Evolutionary conservation across 1,140 invertebrate species (phyloP), one percentile per base, ranked within the genome.

Genomic region (Sycobia sp.): DNA sequence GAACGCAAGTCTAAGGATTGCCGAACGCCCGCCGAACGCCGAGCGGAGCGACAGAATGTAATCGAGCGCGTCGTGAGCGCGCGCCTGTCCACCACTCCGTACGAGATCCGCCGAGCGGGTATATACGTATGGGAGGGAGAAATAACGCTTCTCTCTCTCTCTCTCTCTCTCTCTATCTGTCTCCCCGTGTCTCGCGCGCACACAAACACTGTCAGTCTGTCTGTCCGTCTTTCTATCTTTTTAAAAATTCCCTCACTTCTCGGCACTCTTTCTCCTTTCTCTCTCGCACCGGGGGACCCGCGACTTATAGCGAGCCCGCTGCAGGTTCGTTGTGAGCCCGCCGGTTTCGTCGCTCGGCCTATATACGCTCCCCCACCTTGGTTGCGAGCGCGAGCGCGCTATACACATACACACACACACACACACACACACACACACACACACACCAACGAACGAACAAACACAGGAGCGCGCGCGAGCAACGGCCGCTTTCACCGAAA

Each of bases 351-450:
- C 71, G 74, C 73, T 69, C 75, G 68, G 67, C 73, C 77, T 81
- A 79, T 81, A 81, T 80, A 80, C 73, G 69, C 73, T 77, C 78
- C 79, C 79, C 78, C 76, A 25, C 46, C 34, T 49, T 16, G n/a
- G 7, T 9, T n/a, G 1, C 25, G 11, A 23, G 7, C 38, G 38
- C 11, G 5, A 7, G n/a, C n/a, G n/a, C n/a, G n/a, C n/a, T 4
- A 32, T 32, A 32, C 5, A 11, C 11, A 7, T 11, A 4, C 29
- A 7, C 29, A 3, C 18, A 5, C 16, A 44, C 20, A 20, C 76
- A 68, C 29, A 7, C 5, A 32, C 11, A 32, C 5, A 11, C 11
- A 7, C 29, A 4, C 29, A 7, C 29, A 3, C 18, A 5, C 16
- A 44, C 20, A 20, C 76, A 68, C 62, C 55, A 11, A 32, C 29